phyloP scores from a whole-genome alignment of 2,113 vertebrate genomes.

The Microcebus murinus region DNA sequence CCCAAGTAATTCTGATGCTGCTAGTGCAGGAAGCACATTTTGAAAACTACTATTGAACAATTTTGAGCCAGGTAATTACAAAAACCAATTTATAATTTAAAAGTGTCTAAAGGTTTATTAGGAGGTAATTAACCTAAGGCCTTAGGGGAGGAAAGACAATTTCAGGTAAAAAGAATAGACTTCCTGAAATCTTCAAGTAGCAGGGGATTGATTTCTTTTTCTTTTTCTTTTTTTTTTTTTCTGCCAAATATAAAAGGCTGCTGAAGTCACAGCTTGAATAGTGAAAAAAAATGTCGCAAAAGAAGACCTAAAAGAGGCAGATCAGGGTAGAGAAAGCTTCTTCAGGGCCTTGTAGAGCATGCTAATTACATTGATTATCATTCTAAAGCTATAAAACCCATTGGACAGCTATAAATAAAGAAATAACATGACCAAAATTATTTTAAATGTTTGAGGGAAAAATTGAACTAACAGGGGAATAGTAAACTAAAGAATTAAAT shows the following conservation, averaged over 20 bases:
- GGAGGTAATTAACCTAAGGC: not conserved
- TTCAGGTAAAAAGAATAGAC: not conserved
- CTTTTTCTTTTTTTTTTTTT: not conserved
- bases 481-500: not conserved
- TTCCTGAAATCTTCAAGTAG: not conserved
- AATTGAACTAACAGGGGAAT: not conserved
- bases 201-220: not conserved
- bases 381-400: not conserved
- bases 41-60: not conserved
- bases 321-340: not conserved
- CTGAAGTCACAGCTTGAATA: not conserved
- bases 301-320: not conserved
- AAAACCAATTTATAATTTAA: not conserved
- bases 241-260: not conserved
- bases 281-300: not conserved
- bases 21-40: not conserved
- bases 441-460: not conserved
- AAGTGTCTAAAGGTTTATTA: not conserved
- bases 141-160: not conserved
- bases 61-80: not conserved
- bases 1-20: not conserved
- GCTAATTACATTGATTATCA: not conserved
- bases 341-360: not conserved
- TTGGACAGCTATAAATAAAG: not conserved
- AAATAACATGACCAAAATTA: not conserved